Evolutionary conservation across 2,113 vertebrate genomes (phyloP).

Genomic region (Ochotona curzoniae): DNA sequence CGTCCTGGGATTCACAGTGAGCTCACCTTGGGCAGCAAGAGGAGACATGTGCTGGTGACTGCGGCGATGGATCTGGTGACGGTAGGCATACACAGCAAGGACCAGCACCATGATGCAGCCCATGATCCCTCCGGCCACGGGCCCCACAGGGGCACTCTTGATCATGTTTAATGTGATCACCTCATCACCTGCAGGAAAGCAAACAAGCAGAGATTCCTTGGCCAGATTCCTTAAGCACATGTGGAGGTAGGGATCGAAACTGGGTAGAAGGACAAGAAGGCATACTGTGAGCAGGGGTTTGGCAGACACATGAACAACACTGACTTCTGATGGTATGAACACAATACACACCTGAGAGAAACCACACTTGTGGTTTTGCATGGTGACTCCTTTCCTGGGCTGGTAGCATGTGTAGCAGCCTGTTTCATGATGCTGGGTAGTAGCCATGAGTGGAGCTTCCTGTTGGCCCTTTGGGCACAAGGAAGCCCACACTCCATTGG

Average conservation of each 20-base stretch:
- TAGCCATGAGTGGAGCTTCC: not conserved
- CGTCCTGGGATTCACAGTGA: not conserved
- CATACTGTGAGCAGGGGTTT: rapidly evolving
- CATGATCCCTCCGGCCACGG: constrained; percentile 98
- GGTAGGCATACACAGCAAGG: constrained; percentile 96
- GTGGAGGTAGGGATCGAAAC: not conserved
- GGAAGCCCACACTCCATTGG: no score
- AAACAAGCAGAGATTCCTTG: not conserved
- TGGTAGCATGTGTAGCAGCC: not conserved
- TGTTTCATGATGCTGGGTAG: not conserved
- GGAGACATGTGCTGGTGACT: constrained; percentile 99
- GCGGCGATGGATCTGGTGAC: constrained; percentile 97
- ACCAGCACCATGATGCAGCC: constrained; percentile 99
- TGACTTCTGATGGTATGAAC: not conserved
- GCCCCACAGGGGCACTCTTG: constrained; percentile 97
- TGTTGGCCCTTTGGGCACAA: not conserved
- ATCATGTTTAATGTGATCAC: constrained; percentile 97
- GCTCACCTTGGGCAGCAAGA: constrained; percentile 96
- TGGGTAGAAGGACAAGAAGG: not conserved
- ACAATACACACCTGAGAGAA: not conserved
- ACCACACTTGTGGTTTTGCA: not conserved
- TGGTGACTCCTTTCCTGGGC: not conserved
- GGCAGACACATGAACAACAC: not conserved
- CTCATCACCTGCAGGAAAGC: constrained; percentile 91
- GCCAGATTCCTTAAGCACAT: not conserved